These are phyloP conservation scores for Rhinopomastus cyanomelas DNA, from an alignment of 2,113 vertebrate genomes.

Conservation along the genomic window DNA sequence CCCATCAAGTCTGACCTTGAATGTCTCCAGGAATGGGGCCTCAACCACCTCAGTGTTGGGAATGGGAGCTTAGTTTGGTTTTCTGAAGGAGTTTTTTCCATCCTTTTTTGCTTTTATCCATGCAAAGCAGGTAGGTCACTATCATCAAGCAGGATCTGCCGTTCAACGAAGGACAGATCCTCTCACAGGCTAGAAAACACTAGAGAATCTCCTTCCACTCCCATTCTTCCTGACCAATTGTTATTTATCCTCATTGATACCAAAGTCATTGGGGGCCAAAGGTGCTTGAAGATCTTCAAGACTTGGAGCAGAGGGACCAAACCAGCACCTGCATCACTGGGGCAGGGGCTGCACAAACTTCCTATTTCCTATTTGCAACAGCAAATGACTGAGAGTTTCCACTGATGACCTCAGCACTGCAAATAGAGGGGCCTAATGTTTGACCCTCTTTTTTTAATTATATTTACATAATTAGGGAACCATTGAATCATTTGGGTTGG, in stretches of 20 bases:
- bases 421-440: background rate
- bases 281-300: background rate
- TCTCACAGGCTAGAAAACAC: background rate
- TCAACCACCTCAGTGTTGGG: too few relatives aligned
- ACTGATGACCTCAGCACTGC: background rate
- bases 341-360: background rate
- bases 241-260: background rate
- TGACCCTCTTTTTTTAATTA: too few relatives aligned
- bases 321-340: too few relatives aligned
- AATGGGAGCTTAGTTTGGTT: background rate
- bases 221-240: background rate
- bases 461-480: background rate
- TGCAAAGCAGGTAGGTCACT: rapidly evolving
- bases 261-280: background rate
- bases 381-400: background rate
- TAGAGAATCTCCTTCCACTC: background rate
- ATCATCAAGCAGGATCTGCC: rapidly evolving
- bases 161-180: background rate
- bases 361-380: background rate
- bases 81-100: background rate
- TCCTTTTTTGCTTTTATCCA: background rate
- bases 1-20: too few relatives aligned
- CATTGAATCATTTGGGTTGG: too few relatives aligned
- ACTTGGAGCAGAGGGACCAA: background rate
- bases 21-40: too few relatives aligned